Conservation (phyloP, 2,113 vertebrate species). For the Phaetusa simplex region DNA sequence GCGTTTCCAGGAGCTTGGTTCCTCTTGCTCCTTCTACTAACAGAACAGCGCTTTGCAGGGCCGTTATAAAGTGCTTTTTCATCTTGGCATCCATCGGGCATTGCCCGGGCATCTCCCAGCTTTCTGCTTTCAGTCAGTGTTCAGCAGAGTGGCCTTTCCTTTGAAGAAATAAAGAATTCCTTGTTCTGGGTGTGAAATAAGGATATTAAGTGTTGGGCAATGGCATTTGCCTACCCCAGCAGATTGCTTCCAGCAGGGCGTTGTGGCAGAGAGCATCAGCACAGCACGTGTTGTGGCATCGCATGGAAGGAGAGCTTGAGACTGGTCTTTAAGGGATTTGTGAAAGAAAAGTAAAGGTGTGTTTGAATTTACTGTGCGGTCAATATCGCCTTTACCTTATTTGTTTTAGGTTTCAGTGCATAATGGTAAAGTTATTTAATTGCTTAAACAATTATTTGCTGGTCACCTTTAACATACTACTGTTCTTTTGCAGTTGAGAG, state of each 20-base stretch:
- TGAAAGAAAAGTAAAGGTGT: background rate
- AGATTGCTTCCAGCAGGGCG: slow-evolving; percentile 12
- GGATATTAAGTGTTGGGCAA: background rate
- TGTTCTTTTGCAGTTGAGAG: background rate
- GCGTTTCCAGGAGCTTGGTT: background rate
- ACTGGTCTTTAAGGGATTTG: background rate
- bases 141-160: slow-evolving; percentile 8
- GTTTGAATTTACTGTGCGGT: background rate
- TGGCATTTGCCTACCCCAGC: background rate
- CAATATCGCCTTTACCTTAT: background rate
- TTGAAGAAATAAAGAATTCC: slow-evolving; percentile 19
- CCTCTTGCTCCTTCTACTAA: background rate
- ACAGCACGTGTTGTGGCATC: background rate
- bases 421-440: background rate
- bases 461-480: background rate
- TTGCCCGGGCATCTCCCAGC: background rate
- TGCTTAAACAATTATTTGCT: background rate
- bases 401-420: background rate
- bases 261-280: background rate
- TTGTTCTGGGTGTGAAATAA: background rate
- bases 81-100: background rate
- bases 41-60: background rate
- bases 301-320: background rate
- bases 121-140: background rate
- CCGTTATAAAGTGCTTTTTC: background rate